Conservation (phyloP, 2,888 invertebrate species). For the Harmothoe impar region DNA sequence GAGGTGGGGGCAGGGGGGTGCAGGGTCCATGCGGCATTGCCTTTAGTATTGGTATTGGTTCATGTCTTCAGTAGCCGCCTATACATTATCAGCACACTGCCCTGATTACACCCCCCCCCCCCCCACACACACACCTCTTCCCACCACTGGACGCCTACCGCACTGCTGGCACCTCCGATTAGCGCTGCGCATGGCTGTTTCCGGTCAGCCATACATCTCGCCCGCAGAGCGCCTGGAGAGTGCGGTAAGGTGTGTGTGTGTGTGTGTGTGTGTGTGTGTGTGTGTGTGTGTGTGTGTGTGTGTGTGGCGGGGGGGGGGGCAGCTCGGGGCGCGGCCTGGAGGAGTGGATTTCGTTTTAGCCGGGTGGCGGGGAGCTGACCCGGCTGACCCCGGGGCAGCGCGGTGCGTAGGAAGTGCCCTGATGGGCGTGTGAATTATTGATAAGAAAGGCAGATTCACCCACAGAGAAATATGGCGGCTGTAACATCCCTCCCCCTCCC, state of each 20-base stretch:
- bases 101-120: not conserved
- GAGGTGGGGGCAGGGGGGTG: not conserved
- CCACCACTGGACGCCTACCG: not conserved
- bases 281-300: no score
- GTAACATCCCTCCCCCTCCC: not conserved
- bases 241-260: not conserved
- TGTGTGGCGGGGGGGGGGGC: not conserved
- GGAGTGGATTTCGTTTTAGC: slow-evolving; percentile 31
- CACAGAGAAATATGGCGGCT: slow-evolving; percentile 33
- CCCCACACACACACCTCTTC: not conserved
- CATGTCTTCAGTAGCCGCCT: not conserved
- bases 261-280: not conserved
- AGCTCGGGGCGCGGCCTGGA: not conserved
- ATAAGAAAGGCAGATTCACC: slow-evolving; percentile 51
- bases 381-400: slow-evolving; percentile 20
- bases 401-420: not conserved
- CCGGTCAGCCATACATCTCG: slow-evolving; percentile 16
- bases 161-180: not conserved
- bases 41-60: slow-evolving; percentile 22
- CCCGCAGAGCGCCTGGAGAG: not conserved
- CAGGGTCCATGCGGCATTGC: not conserved
- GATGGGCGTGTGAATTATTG: slow-evolving; percentile 44
- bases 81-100: not conserved
- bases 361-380: slow-evolving; percentile 23
- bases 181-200: slow-evolving; percentile 4